phyloP scores from a whole-genome alignment of 2,113 vertebrate species.

The Xiphias gladius region DNA sequence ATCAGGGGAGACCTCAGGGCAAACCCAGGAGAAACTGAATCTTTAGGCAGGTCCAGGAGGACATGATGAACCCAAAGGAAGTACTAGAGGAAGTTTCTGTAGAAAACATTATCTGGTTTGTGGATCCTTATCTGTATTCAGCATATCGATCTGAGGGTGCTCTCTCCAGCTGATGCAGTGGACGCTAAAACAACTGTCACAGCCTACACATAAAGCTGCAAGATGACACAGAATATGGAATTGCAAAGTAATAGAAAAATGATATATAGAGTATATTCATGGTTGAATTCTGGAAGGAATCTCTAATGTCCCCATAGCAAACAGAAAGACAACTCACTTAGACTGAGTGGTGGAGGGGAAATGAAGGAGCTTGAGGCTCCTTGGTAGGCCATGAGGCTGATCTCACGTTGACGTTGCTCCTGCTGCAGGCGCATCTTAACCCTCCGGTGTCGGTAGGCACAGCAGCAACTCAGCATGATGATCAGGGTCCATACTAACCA shows the following conservation, averaged over 20 bases:
- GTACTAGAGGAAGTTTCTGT: background rate
- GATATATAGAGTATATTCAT: background rate
- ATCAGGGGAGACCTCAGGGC: background rate
- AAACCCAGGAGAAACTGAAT: background rate
- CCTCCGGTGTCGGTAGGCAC: constrained; percentile 87
- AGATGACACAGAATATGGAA: background rate
- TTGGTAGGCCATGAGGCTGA: constrained; percentile 90
- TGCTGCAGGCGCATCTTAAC: constrained; percentile 89
- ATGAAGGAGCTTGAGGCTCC: constrained; percentile 86
- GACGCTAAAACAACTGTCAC: background rate
- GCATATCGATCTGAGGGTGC: background rate
- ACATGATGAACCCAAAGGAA: background rate
- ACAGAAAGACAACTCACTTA: constrained; percentile 79
- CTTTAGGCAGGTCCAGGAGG: background rate
- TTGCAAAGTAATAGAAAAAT: background rate
- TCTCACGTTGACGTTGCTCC: constrained; percentile 88
- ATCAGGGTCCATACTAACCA: constrained; percentile 90
- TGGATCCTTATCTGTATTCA: background rate
- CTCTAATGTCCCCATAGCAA: background rate
- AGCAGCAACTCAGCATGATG: constrained; percentile 90
- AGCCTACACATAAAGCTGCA: background rate
- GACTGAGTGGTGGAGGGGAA: constrained; percentile 83
- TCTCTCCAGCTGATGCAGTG: background rate
- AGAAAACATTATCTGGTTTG: background rate
- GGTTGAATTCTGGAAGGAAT: background rate